These are phyloP conservation scores for Syrista parreyssii DNA, from an alignment of 2,888 invertebrate genomes.

Conservation along the genomic window DNA sequence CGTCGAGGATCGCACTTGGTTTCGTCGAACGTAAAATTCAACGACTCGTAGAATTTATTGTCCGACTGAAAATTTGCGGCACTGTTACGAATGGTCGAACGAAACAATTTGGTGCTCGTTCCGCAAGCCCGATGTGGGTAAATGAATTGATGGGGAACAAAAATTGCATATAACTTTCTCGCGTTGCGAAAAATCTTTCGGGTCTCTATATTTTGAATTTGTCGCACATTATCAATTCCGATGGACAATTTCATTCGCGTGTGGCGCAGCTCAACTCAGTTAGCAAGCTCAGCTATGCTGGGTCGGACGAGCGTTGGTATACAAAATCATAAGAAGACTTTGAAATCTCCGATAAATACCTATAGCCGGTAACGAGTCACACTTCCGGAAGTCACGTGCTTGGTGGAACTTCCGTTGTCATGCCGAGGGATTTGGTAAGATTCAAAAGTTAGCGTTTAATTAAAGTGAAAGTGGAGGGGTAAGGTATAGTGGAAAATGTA, in stretches of 20 bases:
- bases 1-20: background rate
- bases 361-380: background rate
- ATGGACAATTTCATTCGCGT: background rate
- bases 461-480: background rate
- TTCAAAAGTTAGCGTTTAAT: background rate
- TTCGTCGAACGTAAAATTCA: constrained; percentile 1
- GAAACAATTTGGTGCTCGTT: background rate
- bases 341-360: background rate
- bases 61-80: background rate
- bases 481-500: background rate
- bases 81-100: background rate
- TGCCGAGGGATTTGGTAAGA: background rate
- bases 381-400: background rate
- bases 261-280: background rate
- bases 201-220: background rate
- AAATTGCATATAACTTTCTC: background rate
- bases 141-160: background rate
- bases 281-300: background rate
- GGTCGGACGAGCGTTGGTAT: background rate
- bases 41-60: background rate
- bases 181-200: background rate
- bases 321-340: background rate
- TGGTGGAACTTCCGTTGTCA: background rate
- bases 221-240: background rate
- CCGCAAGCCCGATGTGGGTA: background rate